Evolutionary conservation across 2,888 invertebrate species (phyloP), one percentile per base, ranked within the genome.

Genomic region (Limnephilus auricula): DNA sequence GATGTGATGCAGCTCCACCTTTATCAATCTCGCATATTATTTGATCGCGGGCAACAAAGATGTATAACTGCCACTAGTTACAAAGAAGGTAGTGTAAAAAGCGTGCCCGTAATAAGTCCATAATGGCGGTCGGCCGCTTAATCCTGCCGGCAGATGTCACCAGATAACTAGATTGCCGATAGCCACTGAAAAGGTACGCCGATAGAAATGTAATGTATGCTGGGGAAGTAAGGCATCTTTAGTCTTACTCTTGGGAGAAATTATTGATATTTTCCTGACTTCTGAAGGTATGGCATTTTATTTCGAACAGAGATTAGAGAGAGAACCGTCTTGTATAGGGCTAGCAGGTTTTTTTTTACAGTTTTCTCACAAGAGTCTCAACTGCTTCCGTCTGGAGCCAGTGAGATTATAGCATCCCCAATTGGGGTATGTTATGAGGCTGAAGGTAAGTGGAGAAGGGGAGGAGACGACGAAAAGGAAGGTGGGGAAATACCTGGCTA

Each of bases 121-220:
- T 65, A 65, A 65, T 65, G n/a, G 65, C 65, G 65, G 65, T 65
- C 65, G 50, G 50, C 50, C 50, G 65, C 82, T 82, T 82, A 32
- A 82, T 82, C 25, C 82, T 34, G 32, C 25, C 82, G 82, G 37
- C 82, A 82, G 82, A 82, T 82, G 82, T 82, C 82, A 82, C 82
- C 18, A 2, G 82, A 82, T 37, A 82, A 34, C 82, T 65, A 65
- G 65, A 65, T 65, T 65, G 25, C 65, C 65, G 65, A 65, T 65
- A 25, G 65, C 65, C 65, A 65, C 65, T 65, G 65, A 25, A 25
- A 4, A 6, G 65, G n/a, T 65, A 6, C 5, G 5, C 65, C n/a
- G n/a, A 65, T 65, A 65, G 65, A n/a, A 65, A 9, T 65, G 65
- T 25, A 0, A 1, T 9, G 25, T 65, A 9, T n/a, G 25, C n/a